A percentile compares a stretch with the other conserved stretches of the same genome.
phyloP scores from a whole-genome alignment of 2,113 vertebrate species.

The Puntigrus tetrazona region DNA sequence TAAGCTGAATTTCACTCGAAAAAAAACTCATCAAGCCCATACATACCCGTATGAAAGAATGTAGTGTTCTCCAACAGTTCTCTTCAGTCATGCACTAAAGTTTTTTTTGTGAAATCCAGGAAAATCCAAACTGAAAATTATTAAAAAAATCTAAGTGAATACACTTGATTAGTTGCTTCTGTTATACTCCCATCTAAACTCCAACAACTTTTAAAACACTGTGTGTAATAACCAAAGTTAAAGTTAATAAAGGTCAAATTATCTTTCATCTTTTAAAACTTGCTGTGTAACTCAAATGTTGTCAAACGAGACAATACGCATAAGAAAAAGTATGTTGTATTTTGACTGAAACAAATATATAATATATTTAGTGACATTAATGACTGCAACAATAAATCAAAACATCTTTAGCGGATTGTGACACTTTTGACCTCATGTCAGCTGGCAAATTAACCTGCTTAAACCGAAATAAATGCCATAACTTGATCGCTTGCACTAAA shows the following conservation, averaged over 20 bases:
- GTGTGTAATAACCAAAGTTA: background rate
- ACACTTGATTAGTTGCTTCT: background rate
- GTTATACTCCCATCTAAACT: background rate
- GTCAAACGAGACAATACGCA: background rate
- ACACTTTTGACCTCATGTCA: background rate
- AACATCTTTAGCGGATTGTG: background rate
- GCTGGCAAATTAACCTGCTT: background rate
- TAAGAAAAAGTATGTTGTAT: no score
- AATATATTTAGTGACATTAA: background rate
- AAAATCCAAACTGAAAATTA: background rate
- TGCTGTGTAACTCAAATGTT: background rate
- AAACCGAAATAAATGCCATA: background rate
- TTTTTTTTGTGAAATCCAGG: background rate
- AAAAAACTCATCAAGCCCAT: background rate
- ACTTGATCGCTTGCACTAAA: background rate
- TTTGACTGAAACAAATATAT: no score
- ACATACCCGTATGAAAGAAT: background rate
- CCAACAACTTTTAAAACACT: background rate
- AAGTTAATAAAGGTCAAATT: background rate
- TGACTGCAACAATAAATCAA: background rate
- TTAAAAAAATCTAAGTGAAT: background rate
- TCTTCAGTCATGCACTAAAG: background rate
- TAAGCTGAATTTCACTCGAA: slow-evolving; percentile 3
- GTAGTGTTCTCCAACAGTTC: background rate
- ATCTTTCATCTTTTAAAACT: background rate